Conservation (phyloP, 2,113 vertebrate species). For the Reinhardtius hippoglossoides region DNA sequence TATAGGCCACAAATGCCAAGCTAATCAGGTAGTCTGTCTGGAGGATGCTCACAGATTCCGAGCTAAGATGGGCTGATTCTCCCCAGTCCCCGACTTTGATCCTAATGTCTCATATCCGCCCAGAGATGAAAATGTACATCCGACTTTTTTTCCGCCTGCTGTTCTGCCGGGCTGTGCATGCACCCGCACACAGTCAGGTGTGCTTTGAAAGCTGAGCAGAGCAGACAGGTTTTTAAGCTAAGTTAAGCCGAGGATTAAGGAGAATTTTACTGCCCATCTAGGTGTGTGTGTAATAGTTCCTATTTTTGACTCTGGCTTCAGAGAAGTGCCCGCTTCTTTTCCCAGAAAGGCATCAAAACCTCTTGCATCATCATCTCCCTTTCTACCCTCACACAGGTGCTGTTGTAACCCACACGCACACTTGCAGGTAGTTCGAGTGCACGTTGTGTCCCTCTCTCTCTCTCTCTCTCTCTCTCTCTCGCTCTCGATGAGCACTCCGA, state of each 20-base stretch:
- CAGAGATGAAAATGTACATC: conserved; percentile 66
- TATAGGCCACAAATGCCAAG: conserved; percentile 56
- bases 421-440: conserved; percentile 31
- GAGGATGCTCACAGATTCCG: conserved; percentile 62
- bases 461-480: no score
- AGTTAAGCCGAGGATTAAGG: conserved; percentile 66
- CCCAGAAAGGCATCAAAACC: conserved; percentile 59
- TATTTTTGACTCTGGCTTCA: conserved; percentile 64
- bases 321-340: conserved; percentile 33
- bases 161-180: conserved; percentile 35
- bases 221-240: conserved; percentile 64
- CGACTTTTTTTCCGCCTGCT: conserved; percentile 30
- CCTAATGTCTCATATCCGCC: conserved; percentile 63
- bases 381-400: conserved; percentile 49
- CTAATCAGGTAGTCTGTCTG: conserved; percentile 70
- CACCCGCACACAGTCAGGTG: conserved; percentile 61
- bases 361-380: conserved; percentile 48
- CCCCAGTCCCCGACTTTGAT: conserved; percentile 69
- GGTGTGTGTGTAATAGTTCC: conserved; percentile 67
- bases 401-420: conserved; percentile 37
- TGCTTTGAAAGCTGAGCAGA: conserved; percentile 62
- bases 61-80: conserved; percentile 65
- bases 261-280: conserved; percentile 70
- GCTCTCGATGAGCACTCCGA: conserved; percentile 20
- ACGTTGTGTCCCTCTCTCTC: conserved; percentile 11